A percentile compares a stretch with the other conserved stretches of the same genome.
Evolutionary conservation across 2,113 vertebrate species (phyloP).

Genomic region (Xiphias gladius): DNA sequence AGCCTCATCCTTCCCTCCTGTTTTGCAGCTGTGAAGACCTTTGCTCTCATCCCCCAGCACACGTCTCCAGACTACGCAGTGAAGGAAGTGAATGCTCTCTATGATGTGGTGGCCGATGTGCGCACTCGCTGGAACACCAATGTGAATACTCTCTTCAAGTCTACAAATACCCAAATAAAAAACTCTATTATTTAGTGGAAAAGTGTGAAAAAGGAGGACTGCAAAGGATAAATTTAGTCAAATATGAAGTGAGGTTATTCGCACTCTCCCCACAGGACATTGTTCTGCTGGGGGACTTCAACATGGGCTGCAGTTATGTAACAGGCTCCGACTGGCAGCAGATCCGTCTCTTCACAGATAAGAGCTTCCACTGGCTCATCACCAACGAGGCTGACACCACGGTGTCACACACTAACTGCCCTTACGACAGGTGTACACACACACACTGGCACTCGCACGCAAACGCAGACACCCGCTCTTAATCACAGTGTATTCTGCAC

Average conservation of each 20-base stretch:
- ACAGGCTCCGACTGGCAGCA: slow-evolving; percentile 78
- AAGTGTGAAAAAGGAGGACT: background rate
- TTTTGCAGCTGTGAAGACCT: slow-evolving; percentile 63
- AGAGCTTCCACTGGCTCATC: slow-evolving; percentile 92
- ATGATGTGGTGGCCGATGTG: slow-evolving; percentile 87
- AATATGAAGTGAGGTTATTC: background rate
- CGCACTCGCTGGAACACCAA: slow-evolving; percentile 86
- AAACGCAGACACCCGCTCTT: too few relatives aligned
- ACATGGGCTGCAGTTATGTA: slow-evolving; percentile 89
- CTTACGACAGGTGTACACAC: slow-evolving; percentile 88
- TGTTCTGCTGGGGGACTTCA: slow-evolving; percentile 94
- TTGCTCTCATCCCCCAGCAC: slow-evolving; percentile 90
- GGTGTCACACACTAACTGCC: slow-evolving; percentile 85
- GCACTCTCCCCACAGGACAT: slow-evolving; percentile 83
- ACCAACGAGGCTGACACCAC: slow-evolving; percentile 87
- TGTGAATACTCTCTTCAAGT: slow-evolving; percentile 72
- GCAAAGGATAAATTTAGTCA: background rate
- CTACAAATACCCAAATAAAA: background rate
- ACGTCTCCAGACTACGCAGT: slow-evolving; percentile 86
- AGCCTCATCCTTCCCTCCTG: too few relatives aligned
- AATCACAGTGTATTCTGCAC: background rate
- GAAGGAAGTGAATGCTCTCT: slow-evolving; percentile 87
- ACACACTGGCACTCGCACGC: background rate
- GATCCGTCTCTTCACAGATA: slow-evolving; percentile 89
- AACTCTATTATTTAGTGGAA: background rate